Conservation (phyloP, 2,113 vertebrate genomes). For the Ptyas mucosa region DNA sequence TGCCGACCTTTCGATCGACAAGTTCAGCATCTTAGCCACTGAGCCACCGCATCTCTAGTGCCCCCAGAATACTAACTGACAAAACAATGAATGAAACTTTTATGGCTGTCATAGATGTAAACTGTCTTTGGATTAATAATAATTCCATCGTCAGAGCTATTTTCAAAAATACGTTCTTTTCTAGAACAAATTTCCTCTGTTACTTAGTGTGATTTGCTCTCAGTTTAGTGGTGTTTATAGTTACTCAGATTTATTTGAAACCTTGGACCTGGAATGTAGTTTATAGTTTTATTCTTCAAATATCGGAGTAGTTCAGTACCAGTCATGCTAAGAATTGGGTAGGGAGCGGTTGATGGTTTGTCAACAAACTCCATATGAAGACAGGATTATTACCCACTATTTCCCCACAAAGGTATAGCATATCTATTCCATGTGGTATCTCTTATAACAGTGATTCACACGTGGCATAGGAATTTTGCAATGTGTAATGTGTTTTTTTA, state of each 20-base stretch:
- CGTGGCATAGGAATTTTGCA: neutral
- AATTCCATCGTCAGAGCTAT: neutral
- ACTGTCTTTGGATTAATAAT: neutral
- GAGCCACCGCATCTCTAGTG: too few species aligned
- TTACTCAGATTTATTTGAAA: neutral
- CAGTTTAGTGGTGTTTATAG: neutral
- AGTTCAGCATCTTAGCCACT: too few species aligned
- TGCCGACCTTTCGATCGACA: too few species aligned
- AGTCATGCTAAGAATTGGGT: neutral
- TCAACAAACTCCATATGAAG: neutral
- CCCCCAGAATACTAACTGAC: neutral
- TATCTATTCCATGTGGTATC: neutral
- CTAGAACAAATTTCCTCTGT: neutral
- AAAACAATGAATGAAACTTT: neutral
- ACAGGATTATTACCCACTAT: neutral
- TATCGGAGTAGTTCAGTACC: neutral
- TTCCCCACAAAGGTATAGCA: neutral
- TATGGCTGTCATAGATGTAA: neutral
- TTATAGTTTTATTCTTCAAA: neutral
- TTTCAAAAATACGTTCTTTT: neutral
- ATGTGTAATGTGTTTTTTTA: neutral
- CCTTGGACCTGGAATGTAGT: neutral
- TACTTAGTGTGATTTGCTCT: neutral
- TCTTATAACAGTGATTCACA: neutral
- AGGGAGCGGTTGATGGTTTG: neutral